phyloP scores from a whole-genome alignment of 2,113 vertebrate genomes.

The Hypocryptadius cinnamomeus region DNA sequence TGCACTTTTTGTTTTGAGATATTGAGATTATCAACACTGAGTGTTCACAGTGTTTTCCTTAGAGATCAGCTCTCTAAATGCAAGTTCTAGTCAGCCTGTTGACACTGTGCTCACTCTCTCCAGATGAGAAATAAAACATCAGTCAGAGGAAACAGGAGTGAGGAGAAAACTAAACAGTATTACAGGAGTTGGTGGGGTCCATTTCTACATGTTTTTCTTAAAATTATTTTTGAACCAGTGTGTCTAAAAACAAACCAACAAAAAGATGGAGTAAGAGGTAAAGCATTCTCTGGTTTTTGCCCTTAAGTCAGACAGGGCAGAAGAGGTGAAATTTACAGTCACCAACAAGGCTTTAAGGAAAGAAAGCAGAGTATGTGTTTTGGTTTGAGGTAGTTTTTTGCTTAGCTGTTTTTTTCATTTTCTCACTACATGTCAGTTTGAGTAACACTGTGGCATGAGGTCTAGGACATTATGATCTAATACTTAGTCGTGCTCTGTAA shows the following conservation, averaged over 20 bases:
- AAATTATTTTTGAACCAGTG: neutral
- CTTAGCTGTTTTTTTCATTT: neutral
- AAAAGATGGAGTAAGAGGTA: neutral
- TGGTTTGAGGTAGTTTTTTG: neutral
- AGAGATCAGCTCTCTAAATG: neutral
- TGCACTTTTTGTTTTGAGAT: neutral
- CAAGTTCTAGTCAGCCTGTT: neutral
- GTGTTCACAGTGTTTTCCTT: neutral
- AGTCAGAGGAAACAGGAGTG: neutral
- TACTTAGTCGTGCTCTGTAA: neutral
- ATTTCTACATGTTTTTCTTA: neutral
- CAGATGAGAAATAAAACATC: neutral
- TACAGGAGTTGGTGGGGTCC: neutral
- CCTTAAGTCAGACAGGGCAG: neutral
- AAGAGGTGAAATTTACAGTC: neutral
- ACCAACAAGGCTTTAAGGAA: neutral
- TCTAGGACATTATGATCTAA: neutral
- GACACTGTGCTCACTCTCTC: neutral
- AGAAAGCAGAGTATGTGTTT: neutral
- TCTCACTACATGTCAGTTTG: neutral
- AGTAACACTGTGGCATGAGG: neutral
- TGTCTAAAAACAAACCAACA: neutral
- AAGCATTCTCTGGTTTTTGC: neutral
- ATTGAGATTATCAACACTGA: neutral
- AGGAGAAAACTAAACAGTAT: neutral